A percentile compares a stretch with the other conserved stretches of the same genome.
These are phyloP conservation scores for Cavia porcellus DNA, from an alignment of 2,113 vertebrate species.

Conservation along the genomic window DNA sequence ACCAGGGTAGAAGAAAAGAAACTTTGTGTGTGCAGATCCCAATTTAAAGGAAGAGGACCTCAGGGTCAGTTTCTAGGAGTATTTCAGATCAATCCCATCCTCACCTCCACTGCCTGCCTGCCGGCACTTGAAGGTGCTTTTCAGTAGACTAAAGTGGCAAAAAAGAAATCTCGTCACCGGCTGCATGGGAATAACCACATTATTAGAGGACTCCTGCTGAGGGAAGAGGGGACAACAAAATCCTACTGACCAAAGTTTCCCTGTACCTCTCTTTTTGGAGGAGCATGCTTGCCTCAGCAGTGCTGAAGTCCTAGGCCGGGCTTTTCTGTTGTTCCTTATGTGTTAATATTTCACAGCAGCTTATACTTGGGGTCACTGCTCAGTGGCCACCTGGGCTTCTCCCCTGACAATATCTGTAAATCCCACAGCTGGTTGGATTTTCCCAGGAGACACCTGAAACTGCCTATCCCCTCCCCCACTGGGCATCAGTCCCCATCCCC, in stretches of 20 bases:
- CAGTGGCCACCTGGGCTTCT: conserved; percentile 74
- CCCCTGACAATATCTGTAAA: conserved; percentile 81
- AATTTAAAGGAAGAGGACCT: conserved; percentile 85
- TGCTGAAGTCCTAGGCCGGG: conserved; percentile 81
- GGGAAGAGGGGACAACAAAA: conserved; percentile 54
- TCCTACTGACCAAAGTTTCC: conserved; percentile 7
- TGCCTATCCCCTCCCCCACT: conserved; percentile 66
- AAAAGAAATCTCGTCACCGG: conserved; percentile 81
- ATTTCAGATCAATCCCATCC: conserved; percentile 87
- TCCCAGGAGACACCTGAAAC: conserved; percentile 79
- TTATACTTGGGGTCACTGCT: conserved; percentile 82
- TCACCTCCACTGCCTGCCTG: conserved; percentile 86
- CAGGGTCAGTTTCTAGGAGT: conserved; percentile 84
- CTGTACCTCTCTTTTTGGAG: conserved; percentile 72
- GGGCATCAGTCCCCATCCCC: conserved; percentile 73
- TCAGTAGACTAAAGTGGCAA: conserved; percentile 77
- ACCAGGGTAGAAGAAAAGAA: conserved; percentile 76
- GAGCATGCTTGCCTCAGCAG: conserved; percentile 76
- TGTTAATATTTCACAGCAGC: conserved; percentile 84
- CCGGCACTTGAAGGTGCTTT: conserved; percentile 84
- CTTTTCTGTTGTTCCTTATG: conserved; percentile 84
- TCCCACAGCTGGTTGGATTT: conserved; percentile 82
- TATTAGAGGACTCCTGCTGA: conserved; percentile 74
- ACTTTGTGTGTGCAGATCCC: conserved; percentile 81
- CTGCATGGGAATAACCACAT: conserved; percentile 79